Percentiles rank a stretch among this genome's conserved stretches.
Conservation (phyloP, 2,888 invertebrate species). For the Epirrita christyi region DNA sequence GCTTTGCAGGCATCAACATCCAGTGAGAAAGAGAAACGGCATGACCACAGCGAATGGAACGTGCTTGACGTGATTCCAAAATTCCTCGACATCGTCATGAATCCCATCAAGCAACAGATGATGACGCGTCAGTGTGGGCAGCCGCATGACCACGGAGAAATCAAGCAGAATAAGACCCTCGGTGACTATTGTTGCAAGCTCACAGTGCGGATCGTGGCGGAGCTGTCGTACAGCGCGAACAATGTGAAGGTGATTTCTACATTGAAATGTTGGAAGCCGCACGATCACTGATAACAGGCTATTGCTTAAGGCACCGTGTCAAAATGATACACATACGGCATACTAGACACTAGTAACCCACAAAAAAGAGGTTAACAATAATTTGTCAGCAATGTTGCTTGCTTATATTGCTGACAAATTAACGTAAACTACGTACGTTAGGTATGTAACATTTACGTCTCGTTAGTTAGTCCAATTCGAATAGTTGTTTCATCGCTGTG, state of each 20-base stretch:
- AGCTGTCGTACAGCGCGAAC: slow-evolving; percentile 85
- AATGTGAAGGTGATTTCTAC: slow-evolving; percentile 56
- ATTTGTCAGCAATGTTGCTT: too few species aligned
- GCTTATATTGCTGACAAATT: too few species aligned
- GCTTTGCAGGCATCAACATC: slow-evolving; percentile 52
- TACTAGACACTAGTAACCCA: too few species aligned
- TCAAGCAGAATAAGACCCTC: slow-evolving; percentile 83
- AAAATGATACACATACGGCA: too few species aligned
- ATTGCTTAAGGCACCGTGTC: too few species aligned
- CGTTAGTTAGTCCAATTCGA: too few species aligned
- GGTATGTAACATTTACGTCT: too few species aligned
- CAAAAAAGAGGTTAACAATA: too few species aligned
- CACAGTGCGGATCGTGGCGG: slow-evolving; percentile 93
- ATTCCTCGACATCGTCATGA: slow-evolving; percentile 91
- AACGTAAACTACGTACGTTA: too few species aligned
- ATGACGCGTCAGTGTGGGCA: slow-evolving; percentile 77
- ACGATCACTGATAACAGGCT: too few species aligned
- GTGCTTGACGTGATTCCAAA: slow-evolving; percentile 93
- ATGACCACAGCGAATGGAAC: slow-evolving; percentile 82
- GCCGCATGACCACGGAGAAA: slow-evolving; percentile 76
- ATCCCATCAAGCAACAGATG: slow-evolving; percentile 88
- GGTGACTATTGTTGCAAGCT: slow-evolving; percentile 90
- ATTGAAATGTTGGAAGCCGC: too few species aligned
- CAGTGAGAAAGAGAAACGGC: slow-evolving; percentile 46
- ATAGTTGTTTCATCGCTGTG: too few species aligned